Conservation (phyloP, 2,797 vertebrate genomes). For the Hapalemur alaotrensis region DNA sequence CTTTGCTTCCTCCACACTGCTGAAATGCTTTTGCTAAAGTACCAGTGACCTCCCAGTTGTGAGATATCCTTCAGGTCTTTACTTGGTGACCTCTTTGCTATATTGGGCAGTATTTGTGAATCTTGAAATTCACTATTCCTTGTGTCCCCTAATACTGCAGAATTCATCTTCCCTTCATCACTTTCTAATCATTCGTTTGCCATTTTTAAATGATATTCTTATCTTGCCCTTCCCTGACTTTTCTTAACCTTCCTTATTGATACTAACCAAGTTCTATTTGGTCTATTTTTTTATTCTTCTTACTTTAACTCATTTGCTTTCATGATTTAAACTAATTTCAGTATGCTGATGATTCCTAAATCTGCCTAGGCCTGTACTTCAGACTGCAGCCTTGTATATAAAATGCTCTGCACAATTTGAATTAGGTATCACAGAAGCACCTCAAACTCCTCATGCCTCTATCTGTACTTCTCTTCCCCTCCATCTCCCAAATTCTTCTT, state of each 20-base stretch:
- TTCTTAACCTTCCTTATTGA: neutral
- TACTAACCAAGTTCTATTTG: neutral
- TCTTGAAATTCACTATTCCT: neutral
- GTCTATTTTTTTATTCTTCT: neutral
- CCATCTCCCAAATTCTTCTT: neutral
- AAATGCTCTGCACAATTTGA: neutral
- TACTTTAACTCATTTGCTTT: neutral
- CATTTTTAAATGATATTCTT: neutral
- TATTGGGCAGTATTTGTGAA: neutral
- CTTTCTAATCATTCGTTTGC: neutral
- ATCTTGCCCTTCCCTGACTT: neutral
- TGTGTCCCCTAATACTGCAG: neutral
- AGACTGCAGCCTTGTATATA: neutral
- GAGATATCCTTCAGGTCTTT: neutral
- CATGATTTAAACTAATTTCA: neutral
- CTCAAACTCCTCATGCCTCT: neutral
- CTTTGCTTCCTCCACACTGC: neutral
- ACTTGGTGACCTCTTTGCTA: neutral
- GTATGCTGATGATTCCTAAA: neutral
- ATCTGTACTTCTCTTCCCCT: neutral
- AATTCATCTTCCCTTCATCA: neutral
- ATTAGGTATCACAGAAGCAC: neutral
- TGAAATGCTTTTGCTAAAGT: neutral
- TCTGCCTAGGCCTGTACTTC: neutral
- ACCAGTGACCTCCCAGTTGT: neutral